A percentile compares a stretch with the other conserved stretches of the same genome.
phyloP scores from a whole-genome alignment of 2,113 vertebrate species.

The Tor tambroides region DNA sequence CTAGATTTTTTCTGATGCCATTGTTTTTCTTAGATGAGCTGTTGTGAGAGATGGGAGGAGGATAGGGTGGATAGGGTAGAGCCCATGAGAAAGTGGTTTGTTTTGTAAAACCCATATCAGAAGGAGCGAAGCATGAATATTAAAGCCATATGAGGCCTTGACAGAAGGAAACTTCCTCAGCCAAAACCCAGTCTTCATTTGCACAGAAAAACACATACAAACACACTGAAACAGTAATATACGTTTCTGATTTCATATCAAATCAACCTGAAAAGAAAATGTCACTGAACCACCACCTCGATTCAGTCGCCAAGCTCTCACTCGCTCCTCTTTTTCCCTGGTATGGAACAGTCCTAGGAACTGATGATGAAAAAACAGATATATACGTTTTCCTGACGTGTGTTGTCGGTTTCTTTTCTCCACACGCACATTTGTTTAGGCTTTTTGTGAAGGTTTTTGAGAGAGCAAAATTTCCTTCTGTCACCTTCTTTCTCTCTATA shows the following conservation, averaged over 20 bases:
- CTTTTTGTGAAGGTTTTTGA: background rate
- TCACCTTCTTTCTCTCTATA: background rate
- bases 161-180: constrained; percentile 55
- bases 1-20: background rate
- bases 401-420: background rate
- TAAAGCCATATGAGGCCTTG: constrained; percentile 77
- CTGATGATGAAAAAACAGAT: background rate
- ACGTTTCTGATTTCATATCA: constrained; percentile 53
- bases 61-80: constrained; percentile 59
- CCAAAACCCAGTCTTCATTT: constrained; percentile 66
- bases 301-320: background rate
- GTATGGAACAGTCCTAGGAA: background rate
- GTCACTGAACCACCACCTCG: constrained; percentile 19
- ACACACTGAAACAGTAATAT: background rate
- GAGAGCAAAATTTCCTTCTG: background rate
- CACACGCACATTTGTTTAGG: background rate
- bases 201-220: constrained; percentile 37
- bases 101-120: constrained; percentile 72
- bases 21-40: constrained; percentile 38
- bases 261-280: constrained; percentile 40
- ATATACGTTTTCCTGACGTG: background rate
- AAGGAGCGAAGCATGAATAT: constrained; percentile 72
- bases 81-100: constrained; percentile 62
- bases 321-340: background rate
- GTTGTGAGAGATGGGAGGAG: constrained; percentile 54